A percentile compares a stretch with the other conserved stretches of the same genome.
Evolutionary conservation across 2,113 vertebrate genomes (phyloP).

Genomic region (Epinephelus moara): DNA sequence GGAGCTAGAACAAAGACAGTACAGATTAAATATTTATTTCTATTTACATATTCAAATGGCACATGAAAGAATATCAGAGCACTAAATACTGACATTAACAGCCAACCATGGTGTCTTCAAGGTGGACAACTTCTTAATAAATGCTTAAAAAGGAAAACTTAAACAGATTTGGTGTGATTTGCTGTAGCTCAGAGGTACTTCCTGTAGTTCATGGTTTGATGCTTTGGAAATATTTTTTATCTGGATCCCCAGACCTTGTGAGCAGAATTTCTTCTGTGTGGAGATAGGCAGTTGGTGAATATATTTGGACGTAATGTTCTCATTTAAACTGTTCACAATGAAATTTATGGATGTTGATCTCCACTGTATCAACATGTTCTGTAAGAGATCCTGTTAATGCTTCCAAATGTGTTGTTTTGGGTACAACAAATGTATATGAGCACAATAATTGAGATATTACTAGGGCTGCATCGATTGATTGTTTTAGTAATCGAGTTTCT

Average conservation of each 20-base stretch:
- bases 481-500: too few species aligned
- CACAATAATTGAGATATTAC: not conserved
- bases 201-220: slow-evolving; percentile 7
- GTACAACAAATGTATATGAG: slow-evolving; percentile 1
- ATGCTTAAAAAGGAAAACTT: not conserved
- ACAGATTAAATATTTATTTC: not conserved
- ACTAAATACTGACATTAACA: not conserved
- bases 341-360: not conserved
- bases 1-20: slow-evolving; percentile 84
- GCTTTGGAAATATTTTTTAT: not conserved
- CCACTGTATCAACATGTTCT: not conserved
- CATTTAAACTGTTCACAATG: not conserved
- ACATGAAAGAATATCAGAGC: not conserved
- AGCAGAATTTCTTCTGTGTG: not conserved
- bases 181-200: slow-evolving; percentile 1
- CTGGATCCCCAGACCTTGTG: not conserved
- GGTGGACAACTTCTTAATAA: not conserved
- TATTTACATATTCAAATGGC: slow-evolving; percentile 6
- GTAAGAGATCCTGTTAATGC: not conserved
- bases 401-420: slow-evolving; percentile 15
- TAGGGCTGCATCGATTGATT: too few species aligned
- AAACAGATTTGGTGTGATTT: slow-evolving; percentile 2
- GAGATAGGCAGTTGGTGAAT: not conserved
- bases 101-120: not conserved
- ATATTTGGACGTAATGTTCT: not conserved